Base-by-base conservation (phyloP, 2,113 vertebrate genomes). In the Nothobranchius kuhntae region DNA sequence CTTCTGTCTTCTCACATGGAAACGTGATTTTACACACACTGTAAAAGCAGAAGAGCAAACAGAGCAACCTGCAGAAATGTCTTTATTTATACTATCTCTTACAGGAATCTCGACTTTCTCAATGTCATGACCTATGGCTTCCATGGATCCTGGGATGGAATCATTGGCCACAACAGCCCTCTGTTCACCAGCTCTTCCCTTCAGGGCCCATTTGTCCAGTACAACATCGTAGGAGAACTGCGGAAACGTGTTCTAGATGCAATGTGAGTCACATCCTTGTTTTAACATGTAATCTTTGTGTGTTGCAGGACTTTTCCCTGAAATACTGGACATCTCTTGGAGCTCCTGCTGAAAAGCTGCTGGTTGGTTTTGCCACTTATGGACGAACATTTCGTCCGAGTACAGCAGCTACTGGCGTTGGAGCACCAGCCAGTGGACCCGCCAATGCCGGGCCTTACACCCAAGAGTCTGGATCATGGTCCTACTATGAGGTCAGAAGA, bases 61-160 rank as follows among this genome's bases (percentile, higher is more conserved):
- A 30, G 30, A 30, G 30, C 30, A 21, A 21, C 21, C 21, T 40
- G 38, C 38, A 40, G 38, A 6, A 3, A 40, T 30, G 2, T 30
- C 1, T 44, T 58, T 11, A 11, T 59, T 24, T 17, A 7, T 61
- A 7, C 53, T 2, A 7, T 15, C 15, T 21, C 40, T 63, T 15
- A 30, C 65, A 93, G 94, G 61, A 70, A 54, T 54, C 77, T 93
- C 57, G 93, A 95, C 56, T 93, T 93, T 61, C 69, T 93, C 17
- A 93, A 70, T 61, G 78, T 95, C 15, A 92, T 95, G 94, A 86
- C 90, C n/a, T 95, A 94, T 5, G 93, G 95, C 80, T 81, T 93
- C 58, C 91, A 92, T 1, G 90, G 92, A 24, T 65, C 91, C 5
- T 93, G 89, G 90, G 91, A 93, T 13, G 50, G 9, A 13, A 42